Conservation (phyloP, 2,888 invertebrate genomes). For the Heterodera filipjevi region DNA sequence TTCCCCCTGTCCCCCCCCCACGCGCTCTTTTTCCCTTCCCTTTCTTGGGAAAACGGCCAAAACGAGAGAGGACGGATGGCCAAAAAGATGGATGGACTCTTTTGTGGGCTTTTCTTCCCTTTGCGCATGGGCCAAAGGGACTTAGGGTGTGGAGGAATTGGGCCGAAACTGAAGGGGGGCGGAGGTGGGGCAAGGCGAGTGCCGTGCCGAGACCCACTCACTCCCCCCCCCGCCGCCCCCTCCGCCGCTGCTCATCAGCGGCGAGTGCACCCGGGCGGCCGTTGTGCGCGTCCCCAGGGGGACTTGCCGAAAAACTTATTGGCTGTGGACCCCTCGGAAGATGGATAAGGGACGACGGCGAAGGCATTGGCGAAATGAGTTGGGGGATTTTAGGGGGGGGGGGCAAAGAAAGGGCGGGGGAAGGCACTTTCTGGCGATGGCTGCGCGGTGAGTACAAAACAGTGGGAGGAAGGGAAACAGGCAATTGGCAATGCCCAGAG, state of each 20-base stretch:
- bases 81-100: constrained; percentile 16
- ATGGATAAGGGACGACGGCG: constrained; percentile 3
- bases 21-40: not conserved
- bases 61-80: constrained; percentile 13
- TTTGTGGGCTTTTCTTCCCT: not conserved
- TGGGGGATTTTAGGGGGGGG: not conserved
- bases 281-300: constrained; percentile 16
- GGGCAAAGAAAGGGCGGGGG: not conserved
- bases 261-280: not conserved
- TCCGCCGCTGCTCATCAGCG: not conserved
- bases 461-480: not conserved
- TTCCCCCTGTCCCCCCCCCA: constrained; percentile 10
- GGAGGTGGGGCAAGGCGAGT: not conserved
- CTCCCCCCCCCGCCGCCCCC: not conserved
- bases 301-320: constrained; percentile 22
- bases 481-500: constrained; percentile 8
- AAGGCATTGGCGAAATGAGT: not conserved
- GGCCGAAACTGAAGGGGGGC: constrained; percentile 9
- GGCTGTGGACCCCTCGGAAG: not conserved
- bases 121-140: constrained; percentile 20
- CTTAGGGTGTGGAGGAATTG: not conserved
- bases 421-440: not conserved
- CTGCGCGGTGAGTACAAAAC: not conserved
- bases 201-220: not conserved
- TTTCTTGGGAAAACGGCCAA: constrained; percentile 17